These are phyloP conservation scores for Tupaia tana DNA, from an alignment of 2,113 vertebrate genomes.

Conservation along the genomic window DNA sequence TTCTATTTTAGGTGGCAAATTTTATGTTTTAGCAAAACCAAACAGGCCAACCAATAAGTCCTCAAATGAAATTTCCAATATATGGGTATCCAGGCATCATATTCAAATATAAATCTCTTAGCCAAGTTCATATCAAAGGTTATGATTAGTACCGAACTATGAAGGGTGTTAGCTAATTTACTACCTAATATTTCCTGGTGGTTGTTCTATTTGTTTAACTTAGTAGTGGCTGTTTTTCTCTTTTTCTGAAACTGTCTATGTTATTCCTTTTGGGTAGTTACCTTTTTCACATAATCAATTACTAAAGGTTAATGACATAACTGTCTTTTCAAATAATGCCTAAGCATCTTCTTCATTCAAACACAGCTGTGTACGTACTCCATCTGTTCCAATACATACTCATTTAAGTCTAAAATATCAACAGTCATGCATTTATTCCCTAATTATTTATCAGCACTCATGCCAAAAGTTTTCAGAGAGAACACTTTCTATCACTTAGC, in stretches of 20 bases:
- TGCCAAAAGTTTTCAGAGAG: neutral
- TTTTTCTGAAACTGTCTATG: neutral
- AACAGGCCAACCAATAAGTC: neutral
- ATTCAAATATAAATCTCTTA: neutral
- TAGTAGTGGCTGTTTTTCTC: neutral
- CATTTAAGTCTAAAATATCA: neutral
- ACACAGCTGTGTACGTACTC: neutral
- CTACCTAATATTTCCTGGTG: neutral
- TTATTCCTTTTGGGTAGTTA: neutral
- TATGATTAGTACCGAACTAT: neutral
- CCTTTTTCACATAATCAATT: neutral
- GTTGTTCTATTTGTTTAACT: neutral
- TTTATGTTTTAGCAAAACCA: constrained; percentile 18
- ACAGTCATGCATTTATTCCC: neutral
- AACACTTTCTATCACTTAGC: neutral
- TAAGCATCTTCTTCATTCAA: constrained; percentile 7
- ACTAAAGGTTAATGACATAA: neutral
- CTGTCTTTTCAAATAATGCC: neutral
- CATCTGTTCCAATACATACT: neutral
- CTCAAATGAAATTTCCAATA: constrained; percentile 14
- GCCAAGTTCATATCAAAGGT: neutral
- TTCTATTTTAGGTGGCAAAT: neutral
- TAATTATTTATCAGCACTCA: neutral
- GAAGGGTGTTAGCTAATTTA: neutral
- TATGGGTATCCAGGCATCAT: neutral